Evolutionary conservation across 1,140 invertebrate species (phyloP), one percentile per base, ranked within the genome.

Genomic region (Stenopsyche tienmushanensis): DNA sequence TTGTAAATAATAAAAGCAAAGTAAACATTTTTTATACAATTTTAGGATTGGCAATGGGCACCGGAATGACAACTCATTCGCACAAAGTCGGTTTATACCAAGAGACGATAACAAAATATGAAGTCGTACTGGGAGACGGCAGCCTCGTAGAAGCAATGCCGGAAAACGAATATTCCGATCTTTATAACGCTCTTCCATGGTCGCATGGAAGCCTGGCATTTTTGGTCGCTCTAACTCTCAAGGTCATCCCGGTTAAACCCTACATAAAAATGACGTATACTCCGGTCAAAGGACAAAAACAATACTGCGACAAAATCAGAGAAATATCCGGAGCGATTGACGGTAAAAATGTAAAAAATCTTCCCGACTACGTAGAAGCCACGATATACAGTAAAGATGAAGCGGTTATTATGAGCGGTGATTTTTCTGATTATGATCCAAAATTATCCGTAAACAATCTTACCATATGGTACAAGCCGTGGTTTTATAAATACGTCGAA

Each of bases 401-500:
- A 65, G 88, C 85, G 21, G 90, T 93, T 1, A 77, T 94, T 7
- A 93, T 94, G 90, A 86, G 83, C 1, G 90, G 87, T 49, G 84
- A 77, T 21, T 79, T 80, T 47, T 74, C 77, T 0, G 76, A 79
- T 54, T 77, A 78, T 58, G 77, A 80, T 49, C 68, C 72, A 5
- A 74, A 72, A 2, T 65, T 78, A 7, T 67, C 71, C 75, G 73
- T 92, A 0, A 93, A 93, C 72, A 71, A 79, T 41, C 90, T 92
- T 69, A 89, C 89, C 0, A 78, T 77, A 26, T 93, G 89, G 86
- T 89, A 90, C 76, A 93, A 93, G 72, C 91, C 90, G 0, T 93
- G 91, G 91, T 93, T 93, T 77, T 93, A 89, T 73, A 88, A 87
- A 65, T 89, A 94, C 72, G 91, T 92, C 0, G 82, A 90, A 71